Percentiles rank a stretch among this genome's conserved stretches.
Conservation (phyloP, 2,113 vertebrate genomes). For the Gopherus evgoodei region DNA sequence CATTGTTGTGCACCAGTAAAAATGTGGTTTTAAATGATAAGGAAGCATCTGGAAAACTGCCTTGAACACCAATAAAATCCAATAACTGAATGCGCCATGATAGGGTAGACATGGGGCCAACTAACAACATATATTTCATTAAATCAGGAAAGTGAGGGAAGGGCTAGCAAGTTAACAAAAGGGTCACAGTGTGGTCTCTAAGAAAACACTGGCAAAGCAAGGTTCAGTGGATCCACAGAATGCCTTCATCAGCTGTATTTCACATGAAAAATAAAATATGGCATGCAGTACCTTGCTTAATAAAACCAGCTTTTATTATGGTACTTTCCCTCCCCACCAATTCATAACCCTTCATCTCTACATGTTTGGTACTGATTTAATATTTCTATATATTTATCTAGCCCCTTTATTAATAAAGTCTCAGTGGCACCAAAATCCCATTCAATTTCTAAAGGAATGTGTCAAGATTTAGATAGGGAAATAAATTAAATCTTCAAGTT, state of each 20-base stretch:
- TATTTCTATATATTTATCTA: background rate
- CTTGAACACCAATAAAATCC: conserved; percentile 28
- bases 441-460: conserved; percentile 10
- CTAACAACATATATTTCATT: background rate
- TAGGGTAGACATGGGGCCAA: background rate
- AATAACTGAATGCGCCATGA: background rate
- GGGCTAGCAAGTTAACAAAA: conserved; percentile 28
- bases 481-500: background rate
- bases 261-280: background rate
- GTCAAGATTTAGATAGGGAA: conserved; percentile 8
- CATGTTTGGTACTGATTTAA: background rate
- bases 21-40: conserved; percentile 26
- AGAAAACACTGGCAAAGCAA: conserved; percentile 13
- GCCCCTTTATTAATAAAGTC: background rate
- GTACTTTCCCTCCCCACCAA: background rate
- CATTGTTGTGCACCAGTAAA: conserved; percentile 13
- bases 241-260: background rate
- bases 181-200: background rate
- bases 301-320: background rate
- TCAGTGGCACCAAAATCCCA: conserved; percentile 11
- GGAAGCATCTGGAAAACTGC: conserved; percentile 48
- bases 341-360: background rate
- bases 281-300: background rate
- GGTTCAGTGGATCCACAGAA: conserved; percentile 11
- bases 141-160: background rate